Conservation (phyloP, 2,797 vertebrate genomes). For the Pelochelys cantorii region DNA sequence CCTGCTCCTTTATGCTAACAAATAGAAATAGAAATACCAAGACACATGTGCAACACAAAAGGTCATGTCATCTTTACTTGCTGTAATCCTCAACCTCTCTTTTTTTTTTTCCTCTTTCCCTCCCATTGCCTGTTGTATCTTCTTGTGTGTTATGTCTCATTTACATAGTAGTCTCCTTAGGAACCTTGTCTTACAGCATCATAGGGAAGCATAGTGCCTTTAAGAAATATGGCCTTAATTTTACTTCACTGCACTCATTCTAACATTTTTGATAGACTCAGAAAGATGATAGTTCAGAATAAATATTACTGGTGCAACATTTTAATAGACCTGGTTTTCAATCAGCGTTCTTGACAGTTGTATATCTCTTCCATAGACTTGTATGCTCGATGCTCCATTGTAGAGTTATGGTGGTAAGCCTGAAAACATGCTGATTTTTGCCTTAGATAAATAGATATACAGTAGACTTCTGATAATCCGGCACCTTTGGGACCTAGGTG, state of each 20-base stretch:
- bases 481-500: no score
- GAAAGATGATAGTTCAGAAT: neutral
- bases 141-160: neutral
- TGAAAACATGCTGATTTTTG: neutral
- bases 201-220: neutral
- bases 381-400: neutral
- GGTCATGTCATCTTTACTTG: neutral
- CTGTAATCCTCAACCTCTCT: neutral
- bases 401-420: neutral
- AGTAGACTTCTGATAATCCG: no score
- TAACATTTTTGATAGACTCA: neutral
- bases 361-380: neutral
- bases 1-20: neutral
- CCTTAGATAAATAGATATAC: neutral
- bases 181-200: neutral
- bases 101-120: neutral
- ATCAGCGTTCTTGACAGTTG: neutral
- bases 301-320: neutral
- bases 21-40: slow-evolving; percentile 8
- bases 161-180: neutral
- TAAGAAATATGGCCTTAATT: neutral
- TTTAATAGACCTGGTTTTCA: neutral
- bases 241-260: neutral
- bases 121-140: neutral
- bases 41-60: neutral